Evolutionary conservation across 2,888 invertebrate species (phyloP).

Genomic region (Noctuana brunneofusca): DNA sequence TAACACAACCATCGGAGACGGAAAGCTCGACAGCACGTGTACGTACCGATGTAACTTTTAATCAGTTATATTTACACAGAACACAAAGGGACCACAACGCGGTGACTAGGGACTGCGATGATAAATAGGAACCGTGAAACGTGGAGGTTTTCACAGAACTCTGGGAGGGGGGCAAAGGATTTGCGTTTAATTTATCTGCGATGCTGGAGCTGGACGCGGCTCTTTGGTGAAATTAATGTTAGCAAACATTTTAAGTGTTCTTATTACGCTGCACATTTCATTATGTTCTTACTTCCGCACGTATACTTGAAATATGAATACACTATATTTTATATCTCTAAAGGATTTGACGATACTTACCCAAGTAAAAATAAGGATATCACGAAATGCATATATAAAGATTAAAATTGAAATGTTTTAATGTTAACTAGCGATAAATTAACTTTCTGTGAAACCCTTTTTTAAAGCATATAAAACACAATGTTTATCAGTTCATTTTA

Average conservation of each 20-base stretch:
- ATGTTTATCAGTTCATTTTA: too few relatives aligned
- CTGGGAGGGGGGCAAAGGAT: conserved; percentile 7
- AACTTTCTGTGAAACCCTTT: too few relatives aligned
- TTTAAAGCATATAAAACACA: too few relatives aligned
- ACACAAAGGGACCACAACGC: conserved; percentile 20
- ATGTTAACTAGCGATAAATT: too few relatives aligned
- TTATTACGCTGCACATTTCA: not conserved
- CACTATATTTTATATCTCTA: too few relatives aligned
- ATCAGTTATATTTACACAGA: conserved; percentile 12
- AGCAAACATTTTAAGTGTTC: not conserved
- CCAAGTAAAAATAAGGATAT: too few relatives aligned
- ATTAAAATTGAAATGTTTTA: too few relatives aligned
- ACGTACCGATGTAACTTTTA: conserved; percentile 11
- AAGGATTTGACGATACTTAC: not conserved
- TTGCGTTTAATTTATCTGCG: conserved; percentile 23
- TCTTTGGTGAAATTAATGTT: conserved; percentile 9
- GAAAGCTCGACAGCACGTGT: not conserved
- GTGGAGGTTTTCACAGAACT: conserved; percentile 13
- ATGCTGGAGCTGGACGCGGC: conserved; percentile 7
- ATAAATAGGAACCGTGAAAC: conserved; percentile 27
- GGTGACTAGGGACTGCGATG: conserved; percentile 13
- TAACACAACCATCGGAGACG: not conserved
- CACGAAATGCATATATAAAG: too few relatives aligned
- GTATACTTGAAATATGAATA: too few relatives aligned
- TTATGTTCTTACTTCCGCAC: not conserved